Evolutionary conservation across 2,888 invertebrate species (phyloP).

Genomic region (Mechanitis messenoides): DNA sequence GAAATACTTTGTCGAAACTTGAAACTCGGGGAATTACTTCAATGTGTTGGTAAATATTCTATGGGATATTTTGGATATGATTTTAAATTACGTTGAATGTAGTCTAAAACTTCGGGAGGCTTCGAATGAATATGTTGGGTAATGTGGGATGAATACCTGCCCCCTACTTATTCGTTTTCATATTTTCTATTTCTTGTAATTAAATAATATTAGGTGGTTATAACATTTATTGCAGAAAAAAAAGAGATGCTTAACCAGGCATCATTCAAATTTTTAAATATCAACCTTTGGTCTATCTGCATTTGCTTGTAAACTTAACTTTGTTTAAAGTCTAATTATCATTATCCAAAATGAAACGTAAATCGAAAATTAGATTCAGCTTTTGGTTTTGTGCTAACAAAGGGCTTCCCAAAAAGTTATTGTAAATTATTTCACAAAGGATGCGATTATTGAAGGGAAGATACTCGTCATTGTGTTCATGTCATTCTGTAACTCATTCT

Average conservation of each 20-base stretch:
- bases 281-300: no score
- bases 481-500: constrained; percentile 20
- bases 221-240: no score
- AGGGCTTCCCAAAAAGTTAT: constrained; percentile 27
- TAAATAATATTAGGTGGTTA: no score
- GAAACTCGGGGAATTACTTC: constrained; percentile 15
- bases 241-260: no score
- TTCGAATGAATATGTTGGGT: neutral
- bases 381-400: constrained; percentile 17
- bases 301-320: neutral
- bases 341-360: neutral
- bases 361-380: constrained; percentile 4
- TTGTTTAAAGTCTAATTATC: constrained; percentile 6
- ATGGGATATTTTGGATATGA: neutral
- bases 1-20: constrained; percentile 14
- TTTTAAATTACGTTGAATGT: neutral
- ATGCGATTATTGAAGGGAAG: constrained; percentile 16
- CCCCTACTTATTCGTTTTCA: no score
- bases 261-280: no score
- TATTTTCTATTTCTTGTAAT: no score
- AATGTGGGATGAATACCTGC: no score
- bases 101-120: neutral
- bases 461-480: constrained; percentile 24
- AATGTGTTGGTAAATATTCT: constrained; percentile 12
- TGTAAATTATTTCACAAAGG: constrained; percentile 25